Percentiles rank a stretch among this genome's conserved stretches.
Conservation (phyloP, 2,113 vertebrate species). For the Polyodon spathula region DNA sequence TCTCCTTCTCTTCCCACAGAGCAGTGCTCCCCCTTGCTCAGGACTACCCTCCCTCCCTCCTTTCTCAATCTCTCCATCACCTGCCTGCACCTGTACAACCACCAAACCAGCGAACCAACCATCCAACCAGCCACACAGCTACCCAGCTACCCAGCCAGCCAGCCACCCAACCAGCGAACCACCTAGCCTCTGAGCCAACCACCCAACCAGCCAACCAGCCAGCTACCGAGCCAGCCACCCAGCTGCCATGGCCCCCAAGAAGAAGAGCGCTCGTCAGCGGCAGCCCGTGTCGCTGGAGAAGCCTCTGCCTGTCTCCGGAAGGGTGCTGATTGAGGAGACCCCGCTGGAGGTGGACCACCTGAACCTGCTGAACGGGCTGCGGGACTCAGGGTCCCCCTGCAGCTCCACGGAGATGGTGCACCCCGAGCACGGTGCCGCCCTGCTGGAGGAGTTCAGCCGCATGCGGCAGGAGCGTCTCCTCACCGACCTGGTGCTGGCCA, state of each 20-base stretch:
- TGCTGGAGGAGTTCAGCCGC: constrained; percentile 66
- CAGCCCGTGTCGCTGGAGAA: constrained; percentile 33
- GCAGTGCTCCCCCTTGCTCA: too few species aligned
- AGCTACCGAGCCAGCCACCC: not conserved
- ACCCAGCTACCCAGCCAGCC: too few species aligned
- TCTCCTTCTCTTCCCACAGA: too few species aligned
- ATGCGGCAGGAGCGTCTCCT: constrained; percentile 69
- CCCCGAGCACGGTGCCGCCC: constrained; percentile 47
- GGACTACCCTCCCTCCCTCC: too few species aligned
- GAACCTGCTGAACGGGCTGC: constrained; percentile 53
- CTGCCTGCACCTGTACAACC: too few species aligned
- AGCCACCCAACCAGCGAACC: not conserved
- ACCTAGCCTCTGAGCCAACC: not conserved
- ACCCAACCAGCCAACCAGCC: not conserved
- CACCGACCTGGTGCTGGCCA: constrained; percentile 66
- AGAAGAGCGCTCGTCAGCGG: constrained; percentile 58
- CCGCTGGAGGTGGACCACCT: constrained; percentile 60
- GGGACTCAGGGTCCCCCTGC: constrained; percentile 49
- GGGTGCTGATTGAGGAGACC: constrained; percentile 59
- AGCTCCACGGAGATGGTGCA: constrained; percentile 51
- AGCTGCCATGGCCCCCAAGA: constrained; percentile 62
- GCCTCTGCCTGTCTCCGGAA: constrained; percentile 37
- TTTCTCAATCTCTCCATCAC: too few species aligned
- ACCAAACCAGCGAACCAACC: too few species aligned
- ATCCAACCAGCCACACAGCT: too few species aligned